Conservation (phyloP, 2,113 vertebrate species). For the Dromas ardeola region DNA sequence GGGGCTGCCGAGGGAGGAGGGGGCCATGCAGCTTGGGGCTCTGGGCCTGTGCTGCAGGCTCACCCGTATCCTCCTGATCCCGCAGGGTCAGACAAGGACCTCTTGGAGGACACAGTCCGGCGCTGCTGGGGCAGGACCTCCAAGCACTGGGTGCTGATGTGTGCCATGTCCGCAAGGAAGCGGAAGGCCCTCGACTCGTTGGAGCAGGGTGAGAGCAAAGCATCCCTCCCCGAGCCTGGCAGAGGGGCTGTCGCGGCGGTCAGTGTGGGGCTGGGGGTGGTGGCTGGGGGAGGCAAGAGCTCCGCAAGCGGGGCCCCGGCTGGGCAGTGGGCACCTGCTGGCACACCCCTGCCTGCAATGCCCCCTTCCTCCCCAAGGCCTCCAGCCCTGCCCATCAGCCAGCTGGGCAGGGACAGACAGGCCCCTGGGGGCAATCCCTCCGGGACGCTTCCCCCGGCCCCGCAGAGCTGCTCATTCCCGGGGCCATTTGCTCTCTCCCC, state of each 20-base stretch:
- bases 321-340: not conserved
- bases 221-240: too few relatives aligned
- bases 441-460: not conserved
- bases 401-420: not conserved
- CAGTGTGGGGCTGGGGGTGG: rapidly evolving
- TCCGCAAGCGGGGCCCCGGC: not conserved
- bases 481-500: not conserved
- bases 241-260: rapidly evolving
- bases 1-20: too few relatives aligned
- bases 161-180: rapidly evolving
- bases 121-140: too few relatives aligned
- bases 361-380: not conserved
- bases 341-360: not conserved
- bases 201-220: not conserved
- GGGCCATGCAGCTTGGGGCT: too few relatives aligned
- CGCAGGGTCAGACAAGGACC: not conserved
- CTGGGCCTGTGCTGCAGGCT: not conserved
- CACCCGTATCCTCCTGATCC: rapidly evolving
- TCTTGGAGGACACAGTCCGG: too few relatives aligned
- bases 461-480: rapidly evolving
- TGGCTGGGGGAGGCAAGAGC: not conserved
- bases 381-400: not conserved
- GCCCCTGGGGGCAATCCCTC: not conserved
- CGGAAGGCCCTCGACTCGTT: rapidly evolving
- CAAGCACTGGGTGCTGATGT: rapidly evolving